phyloP scores from a whole-genome alignment of 2,888 invertebrate genomes.

The Alloplasta piceator region DNA sequence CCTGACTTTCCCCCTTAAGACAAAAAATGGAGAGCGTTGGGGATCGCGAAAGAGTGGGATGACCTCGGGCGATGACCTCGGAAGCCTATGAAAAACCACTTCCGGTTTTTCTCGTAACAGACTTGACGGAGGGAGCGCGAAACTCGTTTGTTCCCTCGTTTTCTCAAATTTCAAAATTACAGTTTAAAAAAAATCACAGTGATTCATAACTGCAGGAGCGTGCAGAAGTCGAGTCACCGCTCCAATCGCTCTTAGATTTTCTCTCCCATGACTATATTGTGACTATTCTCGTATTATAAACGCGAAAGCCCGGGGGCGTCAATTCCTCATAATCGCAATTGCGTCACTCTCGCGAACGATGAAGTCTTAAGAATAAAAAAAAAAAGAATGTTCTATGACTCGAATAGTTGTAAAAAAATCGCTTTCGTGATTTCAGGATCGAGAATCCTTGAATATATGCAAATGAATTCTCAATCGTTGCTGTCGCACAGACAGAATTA shows the following conservation, averaged over 20 bases:
- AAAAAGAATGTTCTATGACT: constrained; percentile 5
- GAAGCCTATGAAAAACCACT: constrained; percentile 53
- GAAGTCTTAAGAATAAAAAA: background rate
- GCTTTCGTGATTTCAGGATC: background rate
- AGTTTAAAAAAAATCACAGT: constrained; percentile 30
- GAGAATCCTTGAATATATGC: background rate
- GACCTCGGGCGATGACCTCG: constrained; percentile 1
- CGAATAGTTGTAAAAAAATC: background rate
- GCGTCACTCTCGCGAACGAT: constrained; percentile 18
- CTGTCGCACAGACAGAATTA: too few relatives aligned
- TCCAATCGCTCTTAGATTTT: background rate
- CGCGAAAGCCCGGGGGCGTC: background rate
- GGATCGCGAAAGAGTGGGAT: background rate
- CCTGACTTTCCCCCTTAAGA: too few relatives aligned
- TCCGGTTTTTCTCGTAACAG: constrained; percentile 36
- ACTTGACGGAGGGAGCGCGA: background rate
- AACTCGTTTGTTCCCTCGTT: background rate
- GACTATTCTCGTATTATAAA: constrained; percentile 16
- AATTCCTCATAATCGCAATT: constrained; percentile 39
- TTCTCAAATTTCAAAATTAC: constrained; percentile 32
- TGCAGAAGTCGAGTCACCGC: constrained; percentile 38
- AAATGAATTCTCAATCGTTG: too few relatives aligned
- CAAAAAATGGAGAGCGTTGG: too few relatives aligned
- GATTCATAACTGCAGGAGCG: constrained; percentile 48
- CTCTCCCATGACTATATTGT: constrained; percentile 24